phyloP scores from a whole-genome alignment of 2,888 invertebrate species.

The Girardia tigrina region DNA sequence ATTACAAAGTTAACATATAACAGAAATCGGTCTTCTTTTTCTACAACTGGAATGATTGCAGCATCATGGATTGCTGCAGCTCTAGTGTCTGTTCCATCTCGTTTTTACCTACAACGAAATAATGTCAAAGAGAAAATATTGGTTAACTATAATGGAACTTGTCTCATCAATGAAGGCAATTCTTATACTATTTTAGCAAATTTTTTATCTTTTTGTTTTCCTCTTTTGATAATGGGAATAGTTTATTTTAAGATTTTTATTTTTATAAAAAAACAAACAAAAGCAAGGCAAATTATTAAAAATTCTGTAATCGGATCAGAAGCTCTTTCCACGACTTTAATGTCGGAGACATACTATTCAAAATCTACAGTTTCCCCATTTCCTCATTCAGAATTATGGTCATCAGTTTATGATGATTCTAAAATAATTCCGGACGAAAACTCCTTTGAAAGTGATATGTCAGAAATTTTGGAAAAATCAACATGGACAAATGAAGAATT shows the following conservation, averaged over 20 bases:
- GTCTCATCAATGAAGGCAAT: background rate
- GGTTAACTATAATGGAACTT: slow-evolving; percentile 3
- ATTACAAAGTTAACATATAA: slow-evolving; percentile 92
- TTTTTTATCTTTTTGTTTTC: slow-evolving; percentile 23
- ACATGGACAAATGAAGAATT: background rate
- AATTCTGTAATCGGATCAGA: slow-evolving; percentile 3
- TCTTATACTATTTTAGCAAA: background rate
- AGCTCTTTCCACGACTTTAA: background rate
- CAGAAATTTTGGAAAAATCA: background rate
- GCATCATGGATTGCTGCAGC: slow-evolving; percentile 81
- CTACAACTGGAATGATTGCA: slow-evolving; percentile 70
- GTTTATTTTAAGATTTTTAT: slow-evolving; percentile 23
- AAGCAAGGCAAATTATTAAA: background rate
- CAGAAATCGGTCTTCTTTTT: slow-evolving; percentile 67
- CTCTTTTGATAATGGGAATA: background rate
- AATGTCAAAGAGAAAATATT: background rate
- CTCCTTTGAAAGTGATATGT: background rate
- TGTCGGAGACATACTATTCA: background rate
- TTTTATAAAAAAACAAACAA: slow-evolving; percentile 14
- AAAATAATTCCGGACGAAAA: background rate
- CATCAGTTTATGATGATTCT: background rate
- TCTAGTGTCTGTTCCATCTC: slow-evolving; percentile 68
- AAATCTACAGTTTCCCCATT: background rate
- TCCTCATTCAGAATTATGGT: background rate
- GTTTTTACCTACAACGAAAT: slow-evolving; percentile 25